Conservation (phyloP, 2,797 vertebrate genomes). For the Chromobotia macracanthus region DNA sequence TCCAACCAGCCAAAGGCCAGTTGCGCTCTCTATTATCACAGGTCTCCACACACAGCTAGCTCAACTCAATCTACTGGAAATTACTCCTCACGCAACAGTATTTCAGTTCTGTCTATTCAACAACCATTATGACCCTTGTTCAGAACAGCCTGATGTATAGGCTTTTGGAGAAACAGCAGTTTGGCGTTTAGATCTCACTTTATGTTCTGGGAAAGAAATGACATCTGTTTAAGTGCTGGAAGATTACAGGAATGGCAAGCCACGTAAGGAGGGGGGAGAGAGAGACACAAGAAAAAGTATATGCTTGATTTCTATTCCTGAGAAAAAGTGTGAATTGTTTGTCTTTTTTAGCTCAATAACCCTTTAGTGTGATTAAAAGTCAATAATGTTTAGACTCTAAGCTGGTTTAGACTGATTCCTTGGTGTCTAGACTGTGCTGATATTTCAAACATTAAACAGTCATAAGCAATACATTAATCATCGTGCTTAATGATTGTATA, state of each 20-base stretch:
- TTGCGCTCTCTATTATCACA: conserved; percentile 20
- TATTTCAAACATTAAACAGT: conserved; percentile 19
- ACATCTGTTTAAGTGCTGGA: neutral
- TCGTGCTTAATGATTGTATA: conserved; percentile 24
- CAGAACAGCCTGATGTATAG: neutral
- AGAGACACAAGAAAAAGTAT: neutral
- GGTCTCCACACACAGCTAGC: neutral
- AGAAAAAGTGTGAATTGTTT: neutral
- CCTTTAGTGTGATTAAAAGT: conserved; percentile 5
- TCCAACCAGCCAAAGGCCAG: conserved; percentile 28
- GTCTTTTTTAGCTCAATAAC: conserved; percentile 3
- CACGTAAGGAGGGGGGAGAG: neutral
- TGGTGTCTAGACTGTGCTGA: neutral
- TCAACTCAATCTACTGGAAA: conserved; percentile 10
- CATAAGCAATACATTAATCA: conserved; percentile 39
- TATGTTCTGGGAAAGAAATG: neutral
- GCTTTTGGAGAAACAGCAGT: neutral
- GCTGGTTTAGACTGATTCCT: neutral
- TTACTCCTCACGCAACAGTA: neutral
- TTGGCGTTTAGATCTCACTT: neutral
- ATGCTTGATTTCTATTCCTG: neutral
- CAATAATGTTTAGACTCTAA: conserved; percentile 1
- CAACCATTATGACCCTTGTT: conserved; percentile 4
- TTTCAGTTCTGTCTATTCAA: conserved; percentile 7
- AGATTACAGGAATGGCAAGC: neutral